Evolutionary conservation across 2,797 vertebrate genomes (phyloP).

Genomic region (Sebastes minor): DNA sequence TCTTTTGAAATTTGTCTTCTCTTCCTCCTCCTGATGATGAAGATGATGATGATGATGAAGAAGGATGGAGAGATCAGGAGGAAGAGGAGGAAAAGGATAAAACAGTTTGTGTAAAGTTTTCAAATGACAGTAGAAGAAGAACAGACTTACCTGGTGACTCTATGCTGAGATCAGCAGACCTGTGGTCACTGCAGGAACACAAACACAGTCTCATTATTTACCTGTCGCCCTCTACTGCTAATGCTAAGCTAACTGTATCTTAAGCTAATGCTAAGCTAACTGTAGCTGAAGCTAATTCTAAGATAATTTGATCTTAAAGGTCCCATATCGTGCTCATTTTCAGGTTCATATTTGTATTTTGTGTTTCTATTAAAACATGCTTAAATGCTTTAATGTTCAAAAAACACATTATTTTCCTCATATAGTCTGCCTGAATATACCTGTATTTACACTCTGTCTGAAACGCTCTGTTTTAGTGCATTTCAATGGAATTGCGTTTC

Average conservation of each 20-base stretch:
- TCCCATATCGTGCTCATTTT: too few relatives aligned
- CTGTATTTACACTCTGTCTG: too few relatives aligned
- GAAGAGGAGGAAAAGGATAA: not conserved
- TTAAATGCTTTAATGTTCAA: too few relatives aligned
- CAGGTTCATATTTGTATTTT: too few relatives aligned
- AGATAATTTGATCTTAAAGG: not conserved
- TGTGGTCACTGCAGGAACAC: conserved; percentile 63
- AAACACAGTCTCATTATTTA: not conserved
- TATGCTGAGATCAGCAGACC: conserved; percentile 72
- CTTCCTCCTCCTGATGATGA: not conserved
- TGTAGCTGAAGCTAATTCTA: not conserved
- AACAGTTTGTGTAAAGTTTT: not conserved
- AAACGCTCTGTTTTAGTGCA: too few relatives aligned
- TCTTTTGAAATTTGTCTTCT: not conserved
- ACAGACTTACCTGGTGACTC: conserved; percentile 35
- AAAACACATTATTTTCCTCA: too few relatives aligned
- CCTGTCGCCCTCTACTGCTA: not conserved
- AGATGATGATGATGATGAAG: not conserved
- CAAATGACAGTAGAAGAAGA: not conserved
- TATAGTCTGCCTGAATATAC: too few relatives aligned
- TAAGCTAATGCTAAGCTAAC: not conserved
- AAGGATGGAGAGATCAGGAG: not conserved
- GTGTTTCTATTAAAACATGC: too few relatives aligned
- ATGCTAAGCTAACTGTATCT: not conserved
- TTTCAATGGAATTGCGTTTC: too few relatives aligned